Percentiles rank a stretch among this genome's conserved stretches.
These are phyloP conservation scores for Sarcophaga carnaria DNA, from an alignment of 2,888 invertebrate species.

Conservation along the genomic window DNA sequence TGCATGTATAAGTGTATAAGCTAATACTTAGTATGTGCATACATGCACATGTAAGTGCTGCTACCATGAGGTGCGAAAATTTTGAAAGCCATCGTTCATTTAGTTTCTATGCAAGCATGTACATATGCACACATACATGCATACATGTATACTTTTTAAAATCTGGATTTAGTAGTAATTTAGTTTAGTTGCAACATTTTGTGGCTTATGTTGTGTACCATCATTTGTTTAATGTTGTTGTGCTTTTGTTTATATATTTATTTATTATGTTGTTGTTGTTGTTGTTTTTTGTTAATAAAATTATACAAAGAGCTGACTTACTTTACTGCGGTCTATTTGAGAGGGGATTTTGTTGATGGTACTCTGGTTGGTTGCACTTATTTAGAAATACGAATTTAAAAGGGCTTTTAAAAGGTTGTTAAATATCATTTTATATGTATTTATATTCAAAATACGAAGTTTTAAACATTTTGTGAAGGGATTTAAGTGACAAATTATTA, in stretches of 20 bases:
- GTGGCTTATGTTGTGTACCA: conserved; percentile 38
- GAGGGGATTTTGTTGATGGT: neutral
- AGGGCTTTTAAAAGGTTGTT: neutral
- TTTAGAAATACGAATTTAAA: neutral
- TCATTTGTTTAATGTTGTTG: conserved; percentile 23
- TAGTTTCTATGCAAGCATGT: neutral
- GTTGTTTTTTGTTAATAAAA: conserved; percentile 2
- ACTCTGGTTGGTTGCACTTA: neutral
- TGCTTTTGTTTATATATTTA: conserved; percentile 29
- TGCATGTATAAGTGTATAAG: neutral
- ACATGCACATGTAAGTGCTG: neutral
- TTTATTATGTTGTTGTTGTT: conserved; percentile 7
- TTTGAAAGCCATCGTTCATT: neutral
- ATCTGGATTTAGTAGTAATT: conserved; percentile 53
- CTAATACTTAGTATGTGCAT: neutral
- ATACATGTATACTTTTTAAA: conserved; percentile 1
- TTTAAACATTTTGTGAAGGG: no score
- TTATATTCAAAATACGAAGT: neutral
- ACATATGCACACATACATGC: neutral
- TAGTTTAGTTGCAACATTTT: conserved; percentile 55
- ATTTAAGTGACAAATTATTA: no score
- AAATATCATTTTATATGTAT: neutral
- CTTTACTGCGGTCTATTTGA: conserved; percentile 42
- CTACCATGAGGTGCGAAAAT: neutral
- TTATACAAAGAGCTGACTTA: neutral